These are phyloP conservation scores for Bostrychus sinensis DNA, from an alignment of 2,113 vertebrate species.

Conservation along the genomic window DNA sequence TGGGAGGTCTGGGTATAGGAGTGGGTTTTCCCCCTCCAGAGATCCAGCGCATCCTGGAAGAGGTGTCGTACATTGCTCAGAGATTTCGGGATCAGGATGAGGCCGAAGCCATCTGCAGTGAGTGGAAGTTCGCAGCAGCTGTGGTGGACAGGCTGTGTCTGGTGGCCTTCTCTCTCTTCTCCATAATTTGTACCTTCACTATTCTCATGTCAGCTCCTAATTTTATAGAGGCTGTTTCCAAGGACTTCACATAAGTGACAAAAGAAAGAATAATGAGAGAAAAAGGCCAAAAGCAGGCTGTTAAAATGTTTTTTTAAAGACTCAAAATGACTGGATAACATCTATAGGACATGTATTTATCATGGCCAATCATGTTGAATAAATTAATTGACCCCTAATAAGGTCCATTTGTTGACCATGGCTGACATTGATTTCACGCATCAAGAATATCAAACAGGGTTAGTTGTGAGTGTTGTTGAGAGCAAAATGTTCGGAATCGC, in stretches of 20 bases:
- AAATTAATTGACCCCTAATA: background rate
- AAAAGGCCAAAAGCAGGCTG: background rate
- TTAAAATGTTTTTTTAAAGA: conserved; percentile 1
- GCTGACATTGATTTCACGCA: conserved; percentile 4
- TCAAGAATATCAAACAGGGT: background rate
- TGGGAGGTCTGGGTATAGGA: conserved; percentile 57
- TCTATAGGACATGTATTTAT: background rate
- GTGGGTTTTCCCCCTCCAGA: conserved; percentile 74
- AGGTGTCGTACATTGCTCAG: conserved; percentile 91
- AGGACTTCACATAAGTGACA: conserved; percentile 84
- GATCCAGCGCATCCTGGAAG: conserved; percentile 86
- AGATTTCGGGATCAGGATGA: conserved; percentile 91
- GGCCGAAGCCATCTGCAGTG: conserved; percentile 86
- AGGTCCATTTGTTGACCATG: background rate
- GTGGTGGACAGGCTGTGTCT: conserved; percentile 95
- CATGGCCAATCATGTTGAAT: conserved; percentile 7
- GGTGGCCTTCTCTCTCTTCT: conserved; percentile 96
- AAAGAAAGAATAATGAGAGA: conserved; percentile 4
- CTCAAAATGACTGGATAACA: background rate
- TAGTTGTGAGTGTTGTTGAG: background rate
- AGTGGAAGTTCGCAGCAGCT: conserved; percentile 97
- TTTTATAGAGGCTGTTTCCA: conserved; percentile 95
- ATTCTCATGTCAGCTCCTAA: conserved; percentile 97
- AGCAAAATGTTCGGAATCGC: conserved; percentile 14
- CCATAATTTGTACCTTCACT: conserved; percentile 95